Evolutionary conservation across 2,888 invertebrate species (phyloP), one percentile per base, ranked within the genome.

Genomic region (Aporophyla lueneburgensis): DNA sequence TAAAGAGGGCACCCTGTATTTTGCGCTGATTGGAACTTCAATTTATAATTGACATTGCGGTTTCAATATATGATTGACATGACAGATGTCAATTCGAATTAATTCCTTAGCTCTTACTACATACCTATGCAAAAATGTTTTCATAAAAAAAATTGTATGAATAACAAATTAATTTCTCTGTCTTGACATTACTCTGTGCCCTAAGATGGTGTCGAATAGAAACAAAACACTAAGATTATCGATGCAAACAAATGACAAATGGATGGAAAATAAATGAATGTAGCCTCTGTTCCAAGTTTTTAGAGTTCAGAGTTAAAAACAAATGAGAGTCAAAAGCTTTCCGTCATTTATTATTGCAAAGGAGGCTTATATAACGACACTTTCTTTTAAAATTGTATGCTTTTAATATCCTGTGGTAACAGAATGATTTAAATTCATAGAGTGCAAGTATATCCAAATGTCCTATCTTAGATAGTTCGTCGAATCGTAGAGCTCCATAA

Each of bases 21-120:
- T 75, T 40, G 19, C 10, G 5, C 10, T 10, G 43, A 46, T 10
- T 12, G 9, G 9, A 49, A 19, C 19, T 40, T 49, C 2, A 5
- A 5, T 10, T 53, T 58, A 59, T 71, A 71, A 78, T 78, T 83
- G 14, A 27, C 68, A 71, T 33, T 51, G 51, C 21, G 54, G 56
- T 66, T 58, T 58, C 12, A 43, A 66, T 10, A 9, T 5, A 24
- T 54, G 33, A 72, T 67, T 71, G 74, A 74, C 53, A 21, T 54
- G 80, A 79, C 80, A 74, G 21, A 21, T 33, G 73, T 83, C 84
- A 78, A 70, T 14, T 67, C 49, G 14, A 7, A 83, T 83, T 58
- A 70, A 65, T 82, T 65, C 40, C 62, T 66, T 56, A 66, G 1
- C 16, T 49, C 5, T 21, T 33, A 43, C n/a, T 21, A 27, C 16